phyloP scores from a whole-genome alignment of 2,113 vertebrate species.

The Strigops habroptila region DNA sequence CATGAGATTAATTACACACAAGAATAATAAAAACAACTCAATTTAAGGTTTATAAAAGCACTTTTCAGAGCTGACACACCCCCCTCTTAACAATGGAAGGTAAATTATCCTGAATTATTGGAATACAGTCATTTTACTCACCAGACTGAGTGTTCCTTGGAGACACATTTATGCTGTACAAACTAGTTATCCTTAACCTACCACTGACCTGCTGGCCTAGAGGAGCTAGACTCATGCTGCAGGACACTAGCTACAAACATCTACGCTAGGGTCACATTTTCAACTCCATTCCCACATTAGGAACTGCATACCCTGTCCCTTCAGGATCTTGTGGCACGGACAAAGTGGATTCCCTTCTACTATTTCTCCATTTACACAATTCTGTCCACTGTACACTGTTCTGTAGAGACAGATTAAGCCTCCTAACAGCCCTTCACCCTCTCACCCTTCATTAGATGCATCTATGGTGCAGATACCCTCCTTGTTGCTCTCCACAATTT shows the following conservation, averaged over 20 bases:
- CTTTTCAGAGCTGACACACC: not conserved
- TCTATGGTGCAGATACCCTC: not conserved
- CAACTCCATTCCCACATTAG: not conserved
- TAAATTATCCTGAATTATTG: constrained; percentile 18
- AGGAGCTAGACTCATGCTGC: not conserved
- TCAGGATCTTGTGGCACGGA: not conserved
- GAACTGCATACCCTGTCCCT: not conserved
- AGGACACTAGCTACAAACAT: not conserved
- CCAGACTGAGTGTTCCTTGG: not conserved
- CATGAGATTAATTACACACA: not conserved
- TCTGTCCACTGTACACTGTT: not conserved
- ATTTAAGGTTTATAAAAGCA: constrained; percentile 12
- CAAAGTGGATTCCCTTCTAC: not conserved
- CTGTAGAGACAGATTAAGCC: not conserved
- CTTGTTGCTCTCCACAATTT: fast-evolving
- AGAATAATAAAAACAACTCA: not conserved
- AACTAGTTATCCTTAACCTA: not conserved
- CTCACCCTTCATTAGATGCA: fast-evolving
- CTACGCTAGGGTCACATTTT: not conserved
- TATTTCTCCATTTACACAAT: not conserved
- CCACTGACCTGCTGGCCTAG: not conserved
- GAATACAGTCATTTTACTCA: not conserved
- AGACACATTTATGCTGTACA: not conserved
- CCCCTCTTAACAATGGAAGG: not conserved
- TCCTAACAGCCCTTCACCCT: not conserved